Conservation (phyloP, 2,113 vertebrate species). For the Cynopterus brachyotis region DNA sequence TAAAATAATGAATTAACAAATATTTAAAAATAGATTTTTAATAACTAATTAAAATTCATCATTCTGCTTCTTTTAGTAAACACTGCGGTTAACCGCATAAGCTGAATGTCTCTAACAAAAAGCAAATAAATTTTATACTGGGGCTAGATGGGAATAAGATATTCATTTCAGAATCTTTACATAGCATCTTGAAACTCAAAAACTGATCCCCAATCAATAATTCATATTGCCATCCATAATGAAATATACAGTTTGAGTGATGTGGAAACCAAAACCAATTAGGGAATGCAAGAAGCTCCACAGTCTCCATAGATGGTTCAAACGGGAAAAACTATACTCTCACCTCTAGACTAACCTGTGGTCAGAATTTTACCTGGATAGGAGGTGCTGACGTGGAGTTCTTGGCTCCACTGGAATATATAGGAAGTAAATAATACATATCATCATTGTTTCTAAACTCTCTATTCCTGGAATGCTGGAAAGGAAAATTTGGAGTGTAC, state of each 20-base stretch:
- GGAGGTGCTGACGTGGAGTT: neutral
- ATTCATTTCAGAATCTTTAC: neutral
- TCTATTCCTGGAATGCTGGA: neutral
- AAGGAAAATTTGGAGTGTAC: neutral
- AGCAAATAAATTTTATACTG: slow-evolving; percentile 12
- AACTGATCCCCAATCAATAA: neutral
- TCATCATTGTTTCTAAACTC: neutral
- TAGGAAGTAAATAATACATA: neutral
- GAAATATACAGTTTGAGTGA: neutral
- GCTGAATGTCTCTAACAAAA: neutral
- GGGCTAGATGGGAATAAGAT: neutral
- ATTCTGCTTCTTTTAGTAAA: slow-evolving; percentile 4
- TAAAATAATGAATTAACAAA: slow-evolving; percentile 10
- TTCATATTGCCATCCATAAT: neutral
- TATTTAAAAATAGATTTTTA: slow-evolving; percentile 54
- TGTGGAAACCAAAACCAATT: neutral
- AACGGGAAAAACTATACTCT: neutral
- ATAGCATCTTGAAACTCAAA: neutral
- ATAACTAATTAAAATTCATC: neutral
- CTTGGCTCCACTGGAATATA: neutral
- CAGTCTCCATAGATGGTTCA: neutral
- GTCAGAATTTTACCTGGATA: neutral
- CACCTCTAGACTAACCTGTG: neutral
- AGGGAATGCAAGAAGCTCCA: neutral
- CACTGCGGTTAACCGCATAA: neutral